Conservation (phyloP, 92 coral and sea anemone genomes). For the Phenganax subtilis region DNA sequence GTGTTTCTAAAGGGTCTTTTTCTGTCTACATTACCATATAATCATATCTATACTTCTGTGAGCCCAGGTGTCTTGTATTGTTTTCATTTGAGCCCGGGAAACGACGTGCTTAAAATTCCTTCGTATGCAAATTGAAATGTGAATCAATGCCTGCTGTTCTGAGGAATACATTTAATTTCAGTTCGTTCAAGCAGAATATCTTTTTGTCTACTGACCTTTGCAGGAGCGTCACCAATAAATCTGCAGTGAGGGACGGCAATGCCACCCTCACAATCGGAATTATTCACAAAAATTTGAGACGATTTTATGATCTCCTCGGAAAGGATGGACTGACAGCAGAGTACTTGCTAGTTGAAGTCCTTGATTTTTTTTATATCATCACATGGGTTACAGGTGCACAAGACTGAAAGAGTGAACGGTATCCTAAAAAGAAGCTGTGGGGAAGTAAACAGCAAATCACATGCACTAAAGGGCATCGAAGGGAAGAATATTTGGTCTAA, state of each 20-base stretch:
- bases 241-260: background rate
- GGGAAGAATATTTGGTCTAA: conserved; percentile 19
- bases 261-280: conserved; percentile 20
- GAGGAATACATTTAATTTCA: background rate
- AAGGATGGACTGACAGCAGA: conserved; percentile 3
- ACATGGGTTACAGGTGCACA: conserved; percentile 27
- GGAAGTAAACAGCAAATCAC: conserved; percentile 30
- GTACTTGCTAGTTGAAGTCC: conserved; percentile 28
- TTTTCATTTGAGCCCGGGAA: no score
- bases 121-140: no score
- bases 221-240: background rate
- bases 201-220: conserved; percentile 23
- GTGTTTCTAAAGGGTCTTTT: no score
- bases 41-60: no score
- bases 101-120: no score
- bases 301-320: conserved; percentile 25
- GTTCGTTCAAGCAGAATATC: conserved; percentile 6
- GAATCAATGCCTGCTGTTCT: no score
- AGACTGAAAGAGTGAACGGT: conserved; percentile 40
- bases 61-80: no score
- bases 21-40: no score
- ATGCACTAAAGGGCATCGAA: conserved; percentile 31
- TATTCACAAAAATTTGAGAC: conserved; percentile 28
- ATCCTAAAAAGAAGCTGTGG: conserved; percentile 31
- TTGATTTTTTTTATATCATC: conserved; percentile 26